Evolutionary conservation across 2,113 vertebrate species (phyloP).

Genomic region (pig (Sus scrofa)): DNA sequence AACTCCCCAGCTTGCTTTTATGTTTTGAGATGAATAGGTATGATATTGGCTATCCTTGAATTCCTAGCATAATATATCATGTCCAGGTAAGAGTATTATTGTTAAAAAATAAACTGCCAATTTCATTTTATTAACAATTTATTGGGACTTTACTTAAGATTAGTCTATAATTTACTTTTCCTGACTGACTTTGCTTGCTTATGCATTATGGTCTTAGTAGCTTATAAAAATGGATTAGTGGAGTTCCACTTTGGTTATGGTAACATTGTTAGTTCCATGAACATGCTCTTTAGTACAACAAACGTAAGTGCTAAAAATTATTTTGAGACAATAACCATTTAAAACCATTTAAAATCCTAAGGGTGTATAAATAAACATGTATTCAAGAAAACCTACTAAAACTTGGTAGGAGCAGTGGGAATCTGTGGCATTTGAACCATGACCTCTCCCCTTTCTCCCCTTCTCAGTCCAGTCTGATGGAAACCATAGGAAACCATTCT

Average conservation of each 20-base stretch:
- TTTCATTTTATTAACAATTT: slow-evolving; percentile 41
- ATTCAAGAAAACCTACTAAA: background rate
- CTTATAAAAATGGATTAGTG: background rate
- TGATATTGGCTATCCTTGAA: background rate
- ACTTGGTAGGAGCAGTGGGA: background rate
- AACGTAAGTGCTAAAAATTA: background rate
- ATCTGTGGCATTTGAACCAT: background rate
- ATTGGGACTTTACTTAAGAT: background rate
- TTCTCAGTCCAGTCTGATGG: background rate
- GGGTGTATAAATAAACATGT: background rate
- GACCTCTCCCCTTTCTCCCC: background rate
- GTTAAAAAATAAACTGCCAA: background rate
- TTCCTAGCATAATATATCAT: background rate
- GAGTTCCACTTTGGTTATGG: background rate
- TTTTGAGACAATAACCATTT: background rate
- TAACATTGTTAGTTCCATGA: background rate
- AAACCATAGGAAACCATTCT: background rate
- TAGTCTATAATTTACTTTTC: background rate
- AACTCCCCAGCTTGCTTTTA: background rate
- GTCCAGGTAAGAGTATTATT: background rate
- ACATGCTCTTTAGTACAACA: background rate
- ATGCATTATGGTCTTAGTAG: background rate
- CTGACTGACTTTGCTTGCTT: background rate
- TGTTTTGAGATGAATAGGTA: background rate
- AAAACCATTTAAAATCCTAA: too few relatives aligned